phyloP scores from a whole-genome alignment of 2,888 invertebrate genomes.

The Hymenopus coronatus region DNA sequence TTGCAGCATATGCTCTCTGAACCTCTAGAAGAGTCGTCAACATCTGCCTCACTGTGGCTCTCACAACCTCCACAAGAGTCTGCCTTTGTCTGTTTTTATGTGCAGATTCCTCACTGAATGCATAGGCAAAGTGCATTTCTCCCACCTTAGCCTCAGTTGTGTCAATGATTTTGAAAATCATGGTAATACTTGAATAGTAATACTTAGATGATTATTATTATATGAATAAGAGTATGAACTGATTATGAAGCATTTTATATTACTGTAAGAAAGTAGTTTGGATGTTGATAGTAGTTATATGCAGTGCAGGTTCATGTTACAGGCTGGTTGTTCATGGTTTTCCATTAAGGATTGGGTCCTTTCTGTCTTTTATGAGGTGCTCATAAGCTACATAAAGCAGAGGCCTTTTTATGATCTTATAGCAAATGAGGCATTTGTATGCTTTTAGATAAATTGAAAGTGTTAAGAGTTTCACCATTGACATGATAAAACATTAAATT shows the following conservation, averaged over 20 bases:
- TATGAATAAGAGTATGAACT: background rate
- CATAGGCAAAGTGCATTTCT: background rate
- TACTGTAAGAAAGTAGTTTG: background rate
- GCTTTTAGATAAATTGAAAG: no score
- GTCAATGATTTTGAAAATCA: background rate
- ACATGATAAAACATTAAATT: no score
- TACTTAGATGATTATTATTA: background rate
- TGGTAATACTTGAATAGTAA: background rate
- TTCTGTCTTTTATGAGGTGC: no score
- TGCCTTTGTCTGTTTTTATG: no score
- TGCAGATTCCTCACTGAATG: no score
- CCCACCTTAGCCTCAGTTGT: background rate
- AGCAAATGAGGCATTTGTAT: no score
- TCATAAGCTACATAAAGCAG: no score
- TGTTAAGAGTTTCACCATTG: no score
- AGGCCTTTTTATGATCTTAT: no score
- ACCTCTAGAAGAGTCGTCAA: conserved; percentile 34
- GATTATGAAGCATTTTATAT: background rate
- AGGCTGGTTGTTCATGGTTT: background rate
- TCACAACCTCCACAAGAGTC: conserved; percentile 37
- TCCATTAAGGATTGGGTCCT: background rate
- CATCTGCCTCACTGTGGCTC: conserved; percentile 37
- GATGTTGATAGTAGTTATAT: background rate
- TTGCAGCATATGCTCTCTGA: conserved; percentile 41
- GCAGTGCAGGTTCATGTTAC: background rate